Evolutionary conservation across 2,797 vertebrate species (phyloP).

Genomic region (Myripristis jacobus): DNA sequence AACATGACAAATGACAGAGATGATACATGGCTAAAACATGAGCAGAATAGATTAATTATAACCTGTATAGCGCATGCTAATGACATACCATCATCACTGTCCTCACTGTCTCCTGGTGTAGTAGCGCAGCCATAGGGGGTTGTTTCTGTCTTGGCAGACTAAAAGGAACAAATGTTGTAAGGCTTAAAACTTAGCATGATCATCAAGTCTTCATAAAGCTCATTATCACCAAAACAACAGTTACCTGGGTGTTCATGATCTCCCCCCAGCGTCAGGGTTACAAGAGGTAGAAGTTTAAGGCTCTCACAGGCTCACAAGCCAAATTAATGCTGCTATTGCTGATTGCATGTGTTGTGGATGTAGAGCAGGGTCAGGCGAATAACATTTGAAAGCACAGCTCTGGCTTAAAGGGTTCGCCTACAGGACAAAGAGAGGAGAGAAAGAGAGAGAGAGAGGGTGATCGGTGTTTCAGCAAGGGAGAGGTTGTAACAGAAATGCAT

Average conservation of each 20-base stretch:
- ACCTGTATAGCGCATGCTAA: background rate
- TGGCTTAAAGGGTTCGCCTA: too few species aligned
- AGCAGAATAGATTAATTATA: too few species aligned
- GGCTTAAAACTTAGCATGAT: too few species aligned
- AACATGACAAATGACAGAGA: too few species aligned
- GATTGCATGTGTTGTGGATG: too few species aligned
- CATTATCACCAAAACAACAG: background rate
- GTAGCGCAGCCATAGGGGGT: background rate
- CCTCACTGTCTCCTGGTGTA: background rate
- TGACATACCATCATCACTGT: conserved; percentile 1
- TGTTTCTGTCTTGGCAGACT: background rate
- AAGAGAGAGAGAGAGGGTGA: too few species aligned
- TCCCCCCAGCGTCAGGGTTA: background rate
- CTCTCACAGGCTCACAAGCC: background rate
- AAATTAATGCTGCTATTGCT: background rate
- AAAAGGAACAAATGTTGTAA: background rate
- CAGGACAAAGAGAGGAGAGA: too few species aligned
- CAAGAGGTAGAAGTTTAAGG: background rate
- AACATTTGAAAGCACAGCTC: too few species aligned
- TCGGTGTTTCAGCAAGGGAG: too few species aligned
- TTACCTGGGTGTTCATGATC: background rate
- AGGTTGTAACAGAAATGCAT: too few species aligned
- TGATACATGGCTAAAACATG: too few species aligned
- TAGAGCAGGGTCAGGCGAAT: too few species aligned
- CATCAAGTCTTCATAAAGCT: background rate